Percentiles rank a stretch among this genome's conserved stretches.
Evolutionary conservation across 2,888 invertebrate genomes (phyloP).

Genomic region (Lagria hirta): DNA sequence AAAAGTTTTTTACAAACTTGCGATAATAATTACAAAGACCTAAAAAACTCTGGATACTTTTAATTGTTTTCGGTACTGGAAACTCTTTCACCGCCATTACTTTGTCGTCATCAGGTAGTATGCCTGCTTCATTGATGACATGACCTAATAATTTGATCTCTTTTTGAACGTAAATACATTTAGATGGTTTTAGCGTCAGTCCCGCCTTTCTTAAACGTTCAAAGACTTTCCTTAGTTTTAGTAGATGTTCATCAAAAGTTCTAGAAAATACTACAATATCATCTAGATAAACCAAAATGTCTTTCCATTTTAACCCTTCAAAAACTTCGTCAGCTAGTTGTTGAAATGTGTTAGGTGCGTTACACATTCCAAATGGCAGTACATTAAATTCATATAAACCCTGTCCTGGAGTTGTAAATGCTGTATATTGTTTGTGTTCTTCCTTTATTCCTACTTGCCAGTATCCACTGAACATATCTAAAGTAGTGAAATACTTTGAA

Average conservation of each 20-base stretch:
- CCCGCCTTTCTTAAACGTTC: conserved; percentile 26
- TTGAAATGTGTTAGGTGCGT: conserved; percentile 34
- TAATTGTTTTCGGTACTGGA: background rate
- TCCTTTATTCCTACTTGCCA: conserved; percentile 29
- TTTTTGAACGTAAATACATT: conserved; percentile 3
- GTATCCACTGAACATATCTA: conserved; percentile 34
- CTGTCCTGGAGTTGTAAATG: conserved; percentile 30
- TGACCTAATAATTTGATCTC: conserved; percentile 15
- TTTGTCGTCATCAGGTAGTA: conserved; percentile 14
- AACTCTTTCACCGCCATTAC: conserved; percentile 8
- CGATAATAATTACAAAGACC: conserved; percentile 31
- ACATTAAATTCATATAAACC: conserved; percentile 34
- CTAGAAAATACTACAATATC: conserved; percentile 12
- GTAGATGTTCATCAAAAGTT: conserved; percentile 25
- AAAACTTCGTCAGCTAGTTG: conserved; percentile 30
- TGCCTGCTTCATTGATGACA: conserved; percentile 4
- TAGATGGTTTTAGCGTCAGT: conserved; percentile 23
- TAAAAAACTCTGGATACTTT: conserved; percentile 25
- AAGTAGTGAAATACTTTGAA: conserved; percentile 29
- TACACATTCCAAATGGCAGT: conserved; percentile 34
- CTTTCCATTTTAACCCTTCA: conserved; percentile 26
- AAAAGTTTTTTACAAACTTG: conserved; percentile 27
- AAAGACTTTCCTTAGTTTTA: conserved; percentile 27
- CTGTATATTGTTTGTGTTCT: conserved; percentile 28
- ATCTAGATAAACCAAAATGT: conserved; percentile 19